A percentile compares a stretch with the other conserved stretches of the same genome.
Conservation (phyloP, 2,797 vertebrate species). For the Apodemus agrarius region DNA sequence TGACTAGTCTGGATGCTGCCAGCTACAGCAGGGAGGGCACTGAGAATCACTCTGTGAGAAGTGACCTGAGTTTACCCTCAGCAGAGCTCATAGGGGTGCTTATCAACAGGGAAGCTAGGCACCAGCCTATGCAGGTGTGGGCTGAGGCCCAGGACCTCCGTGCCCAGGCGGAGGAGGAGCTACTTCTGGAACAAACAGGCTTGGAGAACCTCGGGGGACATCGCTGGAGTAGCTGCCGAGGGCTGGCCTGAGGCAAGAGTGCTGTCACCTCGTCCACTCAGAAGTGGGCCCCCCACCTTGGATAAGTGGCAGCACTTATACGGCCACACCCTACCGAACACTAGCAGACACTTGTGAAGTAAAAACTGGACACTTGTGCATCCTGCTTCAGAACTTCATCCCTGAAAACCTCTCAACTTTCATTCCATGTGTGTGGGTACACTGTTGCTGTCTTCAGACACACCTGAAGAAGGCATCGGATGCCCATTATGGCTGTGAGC, state of each 20-base stretch:
- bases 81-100: rapidly evolving
- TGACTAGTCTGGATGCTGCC: neutral
- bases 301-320: rapidly evolving
- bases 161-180: neutral
- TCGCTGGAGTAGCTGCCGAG: neutral
- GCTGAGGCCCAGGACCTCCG: neutral
- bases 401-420: neutral
- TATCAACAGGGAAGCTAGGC: rapidly evolving
- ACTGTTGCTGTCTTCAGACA: too few species aligned
- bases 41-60: rapidly evolving
- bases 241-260: neutral
- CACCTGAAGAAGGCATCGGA: too few species aligned
- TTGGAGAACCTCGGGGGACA: too few species aligned
- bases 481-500: too few species aligned
- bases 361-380: neutral
- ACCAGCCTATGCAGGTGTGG: rapidly evolving
- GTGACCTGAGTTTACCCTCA: neutral
- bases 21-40: neutral
- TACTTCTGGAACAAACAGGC: neutral
- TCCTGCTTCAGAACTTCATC: neutral
- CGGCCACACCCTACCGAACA: neutral
- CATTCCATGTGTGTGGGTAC: too few species aligned
- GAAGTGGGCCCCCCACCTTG: neutral
- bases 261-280: neutral
- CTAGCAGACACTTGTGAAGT: too few species aligned